phyloP scores from a whole-genome alignment of 2,797 vertebrate species.

The Anolis apletophallus region DNA sequence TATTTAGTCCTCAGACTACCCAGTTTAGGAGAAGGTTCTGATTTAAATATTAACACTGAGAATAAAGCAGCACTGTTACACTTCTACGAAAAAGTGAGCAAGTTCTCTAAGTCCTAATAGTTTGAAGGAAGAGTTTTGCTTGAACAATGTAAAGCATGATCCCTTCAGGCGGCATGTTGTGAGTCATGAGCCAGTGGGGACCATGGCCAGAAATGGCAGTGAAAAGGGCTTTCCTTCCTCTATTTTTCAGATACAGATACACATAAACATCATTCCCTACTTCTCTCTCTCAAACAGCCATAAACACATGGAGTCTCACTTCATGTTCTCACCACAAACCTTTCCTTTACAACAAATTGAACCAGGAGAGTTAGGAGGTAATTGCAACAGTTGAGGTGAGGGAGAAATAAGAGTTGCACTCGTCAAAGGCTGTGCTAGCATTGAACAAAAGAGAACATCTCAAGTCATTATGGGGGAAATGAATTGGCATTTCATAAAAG shows the following conservation, averaged over 20 bases:
- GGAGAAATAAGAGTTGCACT: not conserved
- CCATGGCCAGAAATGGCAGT: not conserved
- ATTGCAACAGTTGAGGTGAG: not conserved
- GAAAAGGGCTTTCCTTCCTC: not conserved
- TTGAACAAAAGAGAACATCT: not conserved
- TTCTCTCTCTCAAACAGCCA: not conserved
- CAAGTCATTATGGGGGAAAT: not conserved
- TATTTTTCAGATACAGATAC: not conserved
- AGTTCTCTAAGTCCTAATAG: not conserved
- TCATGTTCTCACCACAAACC: too few species aligned
- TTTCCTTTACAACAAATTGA: not conserved
- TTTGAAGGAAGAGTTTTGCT: not conserved
- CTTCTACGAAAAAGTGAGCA: conserved; percentile 35
- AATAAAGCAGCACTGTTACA: conserved; percentile 44
- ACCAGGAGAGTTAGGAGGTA: not conserved
- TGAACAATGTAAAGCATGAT: not conserved
- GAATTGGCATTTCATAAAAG: not conserved
- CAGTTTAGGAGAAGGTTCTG: conserved; percentile 43
- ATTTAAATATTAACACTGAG: conserved; percentile 49
- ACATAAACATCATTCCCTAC: not conserved
- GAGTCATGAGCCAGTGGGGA: not conserved
- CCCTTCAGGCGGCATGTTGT: not conserved
- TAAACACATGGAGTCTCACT: not conserved
- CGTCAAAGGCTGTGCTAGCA: not conserved
- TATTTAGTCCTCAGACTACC: conserved; percentile 40